Base-by-base conservation (phyloP, 2,113 vertebrate species). In the Boleophthalmus pectinirostris region DNA sequence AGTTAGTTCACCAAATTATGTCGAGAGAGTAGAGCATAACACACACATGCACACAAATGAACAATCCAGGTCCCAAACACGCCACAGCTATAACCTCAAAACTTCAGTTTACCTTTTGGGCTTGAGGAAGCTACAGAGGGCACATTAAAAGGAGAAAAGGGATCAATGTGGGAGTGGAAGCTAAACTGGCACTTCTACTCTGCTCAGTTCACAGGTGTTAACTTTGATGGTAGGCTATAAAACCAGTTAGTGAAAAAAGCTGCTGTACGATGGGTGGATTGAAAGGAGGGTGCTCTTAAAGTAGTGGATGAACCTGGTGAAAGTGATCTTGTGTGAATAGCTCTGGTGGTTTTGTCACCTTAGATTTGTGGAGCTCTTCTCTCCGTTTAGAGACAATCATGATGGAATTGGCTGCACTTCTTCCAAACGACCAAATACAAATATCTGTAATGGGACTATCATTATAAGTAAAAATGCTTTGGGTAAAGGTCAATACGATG, bases 71-170 rank as follows among this genome's bases (percentile, higher is more conserved):
- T 61, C 74, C 76, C 46, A 75, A 64, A 82, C 80, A 91, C 79
- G 86, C 54, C 73, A 88, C 91, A 91, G 88, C 85, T 69, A 82
- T 81, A 79, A 80, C 92, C 90, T 90, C 68, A 80, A 92, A 85
- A 69, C 78, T 91, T 78, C 79, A 90, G 95, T 93, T 98, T 98
- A 98, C 97, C 97, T 98, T 95, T 93, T 98, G 96, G 86, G 97
- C 96, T 96, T 97, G 97, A 90, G 97, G 97, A 89, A 98, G 96
- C 97, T 98, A 93, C 89, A 94, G 93, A 92, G 80, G 83, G 89
- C 79, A 85, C 78, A 83, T 85, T 82, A 68, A 89, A 79, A 77
- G 73, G 71, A 79, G 69, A 83, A 80, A 87, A 66, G 76, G 78
- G 73, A 89, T 90, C 87, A 88, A 85, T 80, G 85, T 21, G 74